Percentiles rank a stretch among this genome's conserved stretches.
phyloP scores from a whole-genome alignment of 2,113 vertebrate species.

The Drymodes brunneopygia region DNA sequence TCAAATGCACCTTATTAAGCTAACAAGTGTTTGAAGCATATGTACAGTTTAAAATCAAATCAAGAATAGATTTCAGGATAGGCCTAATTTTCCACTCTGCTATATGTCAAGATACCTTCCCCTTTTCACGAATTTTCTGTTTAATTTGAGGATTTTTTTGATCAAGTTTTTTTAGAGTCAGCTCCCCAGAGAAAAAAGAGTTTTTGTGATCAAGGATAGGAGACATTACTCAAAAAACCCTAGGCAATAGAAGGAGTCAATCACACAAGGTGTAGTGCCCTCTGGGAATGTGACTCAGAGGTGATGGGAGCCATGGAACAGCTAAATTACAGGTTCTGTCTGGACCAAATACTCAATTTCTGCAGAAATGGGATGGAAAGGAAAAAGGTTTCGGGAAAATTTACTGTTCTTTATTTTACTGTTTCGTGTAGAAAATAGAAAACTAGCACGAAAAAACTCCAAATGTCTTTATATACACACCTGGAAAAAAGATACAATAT shows the following conservation, averaged over 20 bases:
- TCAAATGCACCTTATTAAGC: background rate
- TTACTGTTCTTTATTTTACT: background rate
- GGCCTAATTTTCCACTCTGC: background rate
- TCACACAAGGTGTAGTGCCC: accelerated
- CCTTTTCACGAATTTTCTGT: background rate
- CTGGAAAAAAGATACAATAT: background rate
- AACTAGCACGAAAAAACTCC: background rate
- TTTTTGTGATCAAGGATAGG: background rate
- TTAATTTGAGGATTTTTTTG: background rate
- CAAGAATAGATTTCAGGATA: background rate
- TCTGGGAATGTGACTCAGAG: background rate
- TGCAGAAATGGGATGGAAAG: background rate
- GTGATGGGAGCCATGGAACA: background rate
- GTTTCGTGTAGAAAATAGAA: background rate
- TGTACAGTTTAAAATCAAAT: background rate
- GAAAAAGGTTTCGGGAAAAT: background rate
- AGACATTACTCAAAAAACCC: background rate
- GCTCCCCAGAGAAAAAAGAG: background rate
- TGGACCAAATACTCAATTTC: background rate
- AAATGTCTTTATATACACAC: background rate
- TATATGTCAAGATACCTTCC: background rate
- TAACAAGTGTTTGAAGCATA: background rate
- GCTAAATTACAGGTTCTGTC: background rate
- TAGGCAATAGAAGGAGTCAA: background rate
- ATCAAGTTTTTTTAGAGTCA: background rate